These are phyloP conservation scores for Erethizon dorsatum DNA, from an alignment of 2,797 vertebrate species.

Conservation along the genomic window DNA sequence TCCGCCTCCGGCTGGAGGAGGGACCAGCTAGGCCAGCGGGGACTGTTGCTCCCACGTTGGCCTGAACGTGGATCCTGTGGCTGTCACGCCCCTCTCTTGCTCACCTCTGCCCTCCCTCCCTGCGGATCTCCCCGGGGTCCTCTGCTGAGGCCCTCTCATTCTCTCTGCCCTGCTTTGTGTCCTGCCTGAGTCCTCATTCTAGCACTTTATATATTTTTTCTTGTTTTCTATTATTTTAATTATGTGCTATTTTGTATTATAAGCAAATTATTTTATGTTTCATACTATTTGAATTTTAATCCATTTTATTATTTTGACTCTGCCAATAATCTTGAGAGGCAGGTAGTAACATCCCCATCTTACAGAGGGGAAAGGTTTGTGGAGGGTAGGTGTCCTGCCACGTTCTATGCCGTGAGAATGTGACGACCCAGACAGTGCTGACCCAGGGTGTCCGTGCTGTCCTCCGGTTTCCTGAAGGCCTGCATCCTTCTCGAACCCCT, in stretches of 20 bases:
- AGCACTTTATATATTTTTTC: neutral
- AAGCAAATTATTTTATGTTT: neutral
- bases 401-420: neutral
- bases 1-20: neutral
- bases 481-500: neutral
- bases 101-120: fast-evolving
- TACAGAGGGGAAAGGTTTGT: neutral
- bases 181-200: neutral
- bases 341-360: neutral
- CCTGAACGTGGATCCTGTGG: neutral
- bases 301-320: neutral
- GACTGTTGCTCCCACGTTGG: fast-evolving
- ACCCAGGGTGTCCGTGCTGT: no score
- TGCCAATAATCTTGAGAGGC: neutral
- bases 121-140: fast-evolving
- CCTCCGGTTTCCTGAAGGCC: neutral
- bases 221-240: conserved; percentile 27
- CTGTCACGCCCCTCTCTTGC: no score
- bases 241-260: neutral
- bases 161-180: neutral
- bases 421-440: neutral
- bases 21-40: neutral
- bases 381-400: neutral
- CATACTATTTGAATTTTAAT: neutral
- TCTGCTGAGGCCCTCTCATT: neutral